phyloP scores from a whole-genome alignment of 2,113 vertebrate species.

The Chlorocebus sabaeus region DNA sequence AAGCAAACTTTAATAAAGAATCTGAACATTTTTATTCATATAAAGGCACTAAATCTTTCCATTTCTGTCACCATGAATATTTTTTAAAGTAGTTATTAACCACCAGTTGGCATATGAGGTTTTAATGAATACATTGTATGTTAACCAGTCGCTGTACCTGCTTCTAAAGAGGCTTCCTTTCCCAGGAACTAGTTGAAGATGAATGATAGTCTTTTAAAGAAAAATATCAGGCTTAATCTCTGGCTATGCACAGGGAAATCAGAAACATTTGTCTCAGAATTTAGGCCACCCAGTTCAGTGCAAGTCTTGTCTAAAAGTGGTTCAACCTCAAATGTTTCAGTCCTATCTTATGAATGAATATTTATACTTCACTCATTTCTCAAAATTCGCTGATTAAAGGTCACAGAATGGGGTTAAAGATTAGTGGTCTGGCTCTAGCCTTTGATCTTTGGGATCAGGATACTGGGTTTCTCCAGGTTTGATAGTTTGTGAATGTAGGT shows the following conservation, averaged over 20 bases:
- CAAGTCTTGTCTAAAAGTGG: not conserved
- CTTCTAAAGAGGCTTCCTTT: not conserved
- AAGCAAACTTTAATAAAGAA: not conserved
- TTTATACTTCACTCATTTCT: not conserved
- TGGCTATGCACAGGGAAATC: not conserved
- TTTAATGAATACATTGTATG: not conserved
- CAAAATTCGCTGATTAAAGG: not conserved
- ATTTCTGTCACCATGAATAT: not conserved
- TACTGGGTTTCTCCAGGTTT: not conserved
- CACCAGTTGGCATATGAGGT: not conserved
- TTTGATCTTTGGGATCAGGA: not conserved
- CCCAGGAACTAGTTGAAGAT: not conserved
- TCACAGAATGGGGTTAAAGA: not conserved
- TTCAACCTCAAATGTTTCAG: not conserved
- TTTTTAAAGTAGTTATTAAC: constrained; percentile 20
- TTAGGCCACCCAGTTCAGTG: not conserved
- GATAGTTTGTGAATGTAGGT: not conserved
- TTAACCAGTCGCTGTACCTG: not conserved
- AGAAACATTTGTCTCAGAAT: not conserved
- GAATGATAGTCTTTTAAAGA: not conserved
- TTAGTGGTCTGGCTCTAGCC: not conserved
- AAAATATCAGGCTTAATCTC: not conserved
- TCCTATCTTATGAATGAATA: not conserved
- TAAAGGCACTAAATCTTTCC: not conserved
- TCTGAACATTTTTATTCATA: not conserved